Conservation (phyloP, 2,113 vertebrate species). For the Monarcha castaneiventris region DNA sequence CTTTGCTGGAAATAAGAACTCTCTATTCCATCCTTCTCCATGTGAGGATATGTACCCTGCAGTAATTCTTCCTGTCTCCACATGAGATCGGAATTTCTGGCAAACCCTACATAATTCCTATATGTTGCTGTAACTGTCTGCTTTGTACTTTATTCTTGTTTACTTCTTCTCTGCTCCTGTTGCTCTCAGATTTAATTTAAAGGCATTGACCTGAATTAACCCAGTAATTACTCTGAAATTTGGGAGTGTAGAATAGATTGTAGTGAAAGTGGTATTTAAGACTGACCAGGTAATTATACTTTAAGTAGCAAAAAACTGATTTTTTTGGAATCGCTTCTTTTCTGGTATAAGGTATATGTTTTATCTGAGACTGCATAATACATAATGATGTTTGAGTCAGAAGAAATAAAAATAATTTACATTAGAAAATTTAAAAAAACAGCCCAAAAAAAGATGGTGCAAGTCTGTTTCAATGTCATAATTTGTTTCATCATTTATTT, state of each 20-base stretch:
- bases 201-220: background rate
- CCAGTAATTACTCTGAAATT: background rate
- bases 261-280: background rate
- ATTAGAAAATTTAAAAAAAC: background rate
- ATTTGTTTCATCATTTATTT: background rate
- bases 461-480: background rate
- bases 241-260: background rate
- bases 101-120: constrained; percentile 36
- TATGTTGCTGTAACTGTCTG: constrained; percentile 7
- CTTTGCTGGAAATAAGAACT: background rate
- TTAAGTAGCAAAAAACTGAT: background rate
- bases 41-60: background rate
- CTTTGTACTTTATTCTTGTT: background rate
- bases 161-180: background rate
- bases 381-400: background rate
- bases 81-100: constrained; percentile 48
- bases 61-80: constrained; percentile 52
- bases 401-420: background rate
- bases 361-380: background rate
- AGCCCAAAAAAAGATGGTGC: background rate
- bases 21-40: background rate
- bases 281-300: background rate
- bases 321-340: background rate
- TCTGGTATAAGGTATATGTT: background rate
- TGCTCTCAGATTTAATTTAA: constrained; percentile 10